phyloP scores from a whole-genome alignment of 2,797 vertebrate species.

The Tapirus indicus region DNA sequence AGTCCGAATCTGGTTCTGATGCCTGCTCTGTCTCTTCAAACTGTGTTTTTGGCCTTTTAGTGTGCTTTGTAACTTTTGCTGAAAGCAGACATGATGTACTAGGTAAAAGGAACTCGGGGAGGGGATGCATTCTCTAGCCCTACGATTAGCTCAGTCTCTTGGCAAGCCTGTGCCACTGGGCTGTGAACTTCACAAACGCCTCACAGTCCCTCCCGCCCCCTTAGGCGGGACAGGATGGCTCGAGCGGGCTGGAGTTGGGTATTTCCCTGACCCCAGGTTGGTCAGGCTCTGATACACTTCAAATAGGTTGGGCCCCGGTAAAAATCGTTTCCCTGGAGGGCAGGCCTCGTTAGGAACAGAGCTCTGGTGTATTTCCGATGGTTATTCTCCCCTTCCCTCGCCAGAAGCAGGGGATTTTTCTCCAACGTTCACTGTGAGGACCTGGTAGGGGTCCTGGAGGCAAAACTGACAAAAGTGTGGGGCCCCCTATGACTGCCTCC shows the following conservation, averaged over 20 bases:
- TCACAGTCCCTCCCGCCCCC: background rate
- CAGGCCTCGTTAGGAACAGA: background rate
- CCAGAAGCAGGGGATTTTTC: background rate
- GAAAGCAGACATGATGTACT: background rate
- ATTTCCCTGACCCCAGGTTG: background rate
- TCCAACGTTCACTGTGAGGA: background rate
- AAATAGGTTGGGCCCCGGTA: background rate
- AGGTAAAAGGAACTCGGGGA: background rate
- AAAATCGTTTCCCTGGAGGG: background rate
- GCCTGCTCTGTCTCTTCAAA: background rate
- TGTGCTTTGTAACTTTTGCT: background rate
- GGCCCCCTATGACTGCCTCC: background rate
- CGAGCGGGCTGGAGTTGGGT: background rate
- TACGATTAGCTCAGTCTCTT: background rate
- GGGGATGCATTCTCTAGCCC: background rate
- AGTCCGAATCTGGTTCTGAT: background rate
- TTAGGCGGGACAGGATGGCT: too few species aligned
- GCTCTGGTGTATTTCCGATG: background rate
- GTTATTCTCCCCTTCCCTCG: background rate
- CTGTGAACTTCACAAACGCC: background rate
- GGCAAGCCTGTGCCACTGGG: background rate
- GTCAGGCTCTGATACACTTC: background rate
- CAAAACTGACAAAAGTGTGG: background rate
- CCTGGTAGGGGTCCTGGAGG: background rate
- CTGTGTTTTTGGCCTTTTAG: background rate